Base-by-base conservation (phyloP, 2,113 vertebrate species). In the Sterna hirundo region DNA sequence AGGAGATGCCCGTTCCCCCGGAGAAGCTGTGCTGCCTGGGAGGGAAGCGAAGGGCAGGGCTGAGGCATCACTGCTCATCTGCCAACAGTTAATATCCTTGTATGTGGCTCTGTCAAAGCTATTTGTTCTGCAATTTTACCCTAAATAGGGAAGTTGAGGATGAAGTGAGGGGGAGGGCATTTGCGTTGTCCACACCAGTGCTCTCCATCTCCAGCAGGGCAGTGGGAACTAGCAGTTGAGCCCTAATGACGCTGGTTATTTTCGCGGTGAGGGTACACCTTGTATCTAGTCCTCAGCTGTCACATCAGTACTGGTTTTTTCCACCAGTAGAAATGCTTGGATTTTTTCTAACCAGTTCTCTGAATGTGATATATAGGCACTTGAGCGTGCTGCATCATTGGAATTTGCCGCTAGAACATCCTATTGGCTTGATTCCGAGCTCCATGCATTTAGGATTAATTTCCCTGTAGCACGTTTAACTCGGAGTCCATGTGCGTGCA, bases 401-500 rank as follows among this genome's bases (percentile, higher is more conserved):
- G 46, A 30, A 3, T 46, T 38, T 57, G 64, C 47, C n/a, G 76
- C 61, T 61, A 38, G 38, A 61, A 17, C 9, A 9, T 17, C 3
- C 25, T 32, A 0, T 14, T 32, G 68, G 38, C n/a, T 49, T 30
- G 9, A 6, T 29, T 5, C 17, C 19, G 17, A 34, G 47, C 54
- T 76, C 47, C 4, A 1, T 17, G 58, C 10, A 4, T 55, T 70
- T 42, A 21, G 49, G 57, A 21, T 36, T 70, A 19, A 42, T 55
- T 30, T 64, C 49, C 51, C 57, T 72, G 51, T 16, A 51, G 26
- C 10, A 18, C 29, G 3, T 29, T 40, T 42, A 57, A 19, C 36
- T 29, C 3, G 5, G 47, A 36, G 47, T 2, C 38, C 3, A 0
- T 1, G 25, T 2, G 1, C 5, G 4, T 6, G 2, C 26, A 11